Evolutionary conservation across 2,797 vertebrate species (phyloP), one percentile per base, ranked within the genome.

Genomic region (Selene dorsalis): DNA sequence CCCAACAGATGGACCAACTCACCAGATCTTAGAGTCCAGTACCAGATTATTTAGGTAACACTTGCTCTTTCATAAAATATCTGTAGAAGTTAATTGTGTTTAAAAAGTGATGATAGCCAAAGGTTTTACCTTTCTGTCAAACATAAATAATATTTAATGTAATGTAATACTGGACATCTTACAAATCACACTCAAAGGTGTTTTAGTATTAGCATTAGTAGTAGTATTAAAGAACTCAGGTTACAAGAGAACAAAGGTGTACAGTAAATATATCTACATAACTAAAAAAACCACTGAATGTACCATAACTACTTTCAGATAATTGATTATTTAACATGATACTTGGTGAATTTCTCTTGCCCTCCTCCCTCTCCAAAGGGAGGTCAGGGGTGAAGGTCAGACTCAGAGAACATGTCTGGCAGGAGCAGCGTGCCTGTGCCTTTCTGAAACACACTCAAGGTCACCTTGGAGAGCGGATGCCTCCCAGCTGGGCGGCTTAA

Each of bases 361-460:
- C 32, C 32, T 35, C 32, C 32, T 2, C 9, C 8, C 1, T 41
- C 30, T 52, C 38, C 32, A 22, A 38, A 26, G 3, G 1, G 17
- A 24, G 4, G 50, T 70, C 32, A 57, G 12, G 52, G 39, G 65
- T 74, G 60, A 30, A 14, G 69, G 61, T 72, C 50, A 48, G 2
- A 39, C 12, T 7, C 69, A 39, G 16, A 65, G 17, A 69, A 17
- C 59, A 32, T 39, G 26, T 30, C 18, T 16, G 22, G 43, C 20
- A 50, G 39, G 4, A 32, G 43, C 38, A 18, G 41, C 10, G 43
- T 17, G 57, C 57, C 45, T 30, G n/a, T 47, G 32, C 24, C 20
- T 64, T 43, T 22, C 16, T 77, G 35, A 79, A 80, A 50, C 74
- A 77, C 62, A 43, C 38, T 60, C 20, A 64, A 73, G 68, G 80